Evolutionary conservation across 2,797 vertebrate species (phyloP), one percentile per base, ranked within the genome.

Genomic region (Champsocephalus gunnari): DNA sequence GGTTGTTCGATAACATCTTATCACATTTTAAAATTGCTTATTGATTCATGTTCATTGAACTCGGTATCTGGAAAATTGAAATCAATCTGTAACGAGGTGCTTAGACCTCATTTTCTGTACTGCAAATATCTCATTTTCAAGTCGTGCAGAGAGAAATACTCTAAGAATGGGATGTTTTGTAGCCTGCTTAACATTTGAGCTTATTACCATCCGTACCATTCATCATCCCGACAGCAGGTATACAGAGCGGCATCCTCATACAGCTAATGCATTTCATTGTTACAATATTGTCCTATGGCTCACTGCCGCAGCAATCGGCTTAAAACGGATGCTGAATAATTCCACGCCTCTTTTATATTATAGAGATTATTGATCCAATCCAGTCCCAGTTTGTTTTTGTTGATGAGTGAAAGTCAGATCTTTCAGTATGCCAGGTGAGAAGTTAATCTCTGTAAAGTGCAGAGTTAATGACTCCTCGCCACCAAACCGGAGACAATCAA

Each of bases 21-120:
- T 93, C 94, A 81, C 71, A 51, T 69, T 89, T 87, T 89, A 87
- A 94, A 94, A 96, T 96, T 94, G 92, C 89, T 91, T 96, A 95
- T 92, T 80, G 94, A 96, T 96, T 95, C 76, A 73, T 85, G 68
- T 75, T 90, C 81, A 86, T 77, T 88, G 81, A 84, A 87, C 77
- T 91, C 83, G 71, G 88, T 85, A 91, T 92, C 79, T 92, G 84
- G 89, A 94, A 94, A 94, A 95, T 92, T 92, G 84, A 93, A 94
- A 92, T 90, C 86, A 75, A 71, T 82, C 59, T 76, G 69, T 70
- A 67, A 76, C 74, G 79, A 72, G 66, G 81, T 53, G 53, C 58
- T 73, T 68, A 28, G 57, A 71, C 19, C 28, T 28, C 0, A 49
- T 49, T 32, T 73, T 72, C 34, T 79, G 63, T n/a, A 47, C 50